phyloP scores from a whole-genome alignment of 2,888 invertebrate species.

The Eueremaeus valkanovi region DNA sequence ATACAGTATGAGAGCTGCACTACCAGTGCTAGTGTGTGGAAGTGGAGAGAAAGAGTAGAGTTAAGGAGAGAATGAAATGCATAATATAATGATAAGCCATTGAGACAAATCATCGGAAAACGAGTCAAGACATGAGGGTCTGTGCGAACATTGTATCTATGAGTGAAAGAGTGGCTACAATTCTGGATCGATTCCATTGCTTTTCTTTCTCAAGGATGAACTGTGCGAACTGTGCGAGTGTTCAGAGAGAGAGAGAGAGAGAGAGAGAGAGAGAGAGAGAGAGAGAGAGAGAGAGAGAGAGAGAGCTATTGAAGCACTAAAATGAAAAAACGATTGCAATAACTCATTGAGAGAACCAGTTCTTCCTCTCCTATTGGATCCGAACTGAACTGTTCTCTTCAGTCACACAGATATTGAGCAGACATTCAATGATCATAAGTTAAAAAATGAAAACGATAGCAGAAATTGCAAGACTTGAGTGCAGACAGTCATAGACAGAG shows the following conservation, averaged over 20 bases:
- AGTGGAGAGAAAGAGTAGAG: background rate
- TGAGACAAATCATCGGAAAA: constrained; percentile 32
- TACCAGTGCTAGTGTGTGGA: background rate
- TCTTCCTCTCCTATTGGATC: background rate
- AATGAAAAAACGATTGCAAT: constrained; percentile 19
- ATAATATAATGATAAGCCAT: constrained; percentile 32
- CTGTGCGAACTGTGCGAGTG: too few species aligned
- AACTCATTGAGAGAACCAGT: background rate
- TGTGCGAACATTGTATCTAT: background rate
- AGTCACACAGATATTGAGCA: background rate
- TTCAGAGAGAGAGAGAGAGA: too few species aligned
- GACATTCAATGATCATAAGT: constrained; percentile 13
- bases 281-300: background rate
- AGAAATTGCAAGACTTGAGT: background rate
- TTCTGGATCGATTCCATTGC: background rate
- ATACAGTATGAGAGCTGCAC: background rate
- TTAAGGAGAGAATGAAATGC: background rate
- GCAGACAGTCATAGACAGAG: background rate
- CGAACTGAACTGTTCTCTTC: background rate
- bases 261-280: too few species aligned
- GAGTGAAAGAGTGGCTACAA: constrained; percentile 7
- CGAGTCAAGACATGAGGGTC: background rate
- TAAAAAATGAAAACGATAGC: constrained; percentile 6
- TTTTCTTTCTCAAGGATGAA: too few species aligned
- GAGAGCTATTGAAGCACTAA: constrained; percentile 3